Evolutionary conservation across 2,888 invertebrate species (phyloP), one percentile per base, ranked within the genome.

Genomic region (Latrodectus elegans): DNA sequence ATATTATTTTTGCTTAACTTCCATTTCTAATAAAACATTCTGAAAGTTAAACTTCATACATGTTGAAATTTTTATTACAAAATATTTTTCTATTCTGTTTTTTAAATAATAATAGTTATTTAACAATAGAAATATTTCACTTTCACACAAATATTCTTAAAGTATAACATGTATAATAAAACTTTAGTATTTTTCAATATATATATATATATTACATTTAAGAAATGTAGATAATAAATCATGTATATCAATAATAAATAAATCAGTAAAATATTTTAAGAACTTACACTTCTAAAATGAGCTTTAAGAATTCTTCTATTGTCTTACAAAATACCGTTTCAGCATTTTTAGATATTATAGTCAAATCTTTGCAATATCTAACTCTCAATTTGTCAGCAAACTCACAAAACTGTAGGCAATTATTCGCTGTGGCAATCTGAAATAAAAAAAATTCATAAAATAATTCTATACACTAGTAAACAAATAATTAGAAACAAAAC

Each of bases 341-440:
- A 0, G 94, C 94, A 89, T 93, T 93, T 89, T 94, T 93, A 91
- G 95, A 94, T 3, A 93, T 92, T 11, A 93, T 94, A 89, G 17
- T 84, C 12, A 84, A 55, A 67, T 94, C 94, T 71, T 95, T 94
- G 95, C 96, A 96, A 93, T 96, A 94, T 75, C 96, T 94, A 91
- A 96, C 94, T 92, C 96, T 96, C 93, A 97, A 95, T 92, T 96
- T 96, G 91, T 95, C 95, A 81, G 97, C 96, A 90, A 98, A 94
- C 90, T 97, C 96, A 85, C 95, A 95, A 93, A 99, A 96, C 92
- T 96, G 96, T 91, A 96, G 94, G 92, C 98, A 97, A 81, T 90
- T 90, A 77, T 90, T 90, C 9, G 90, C 89, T 11, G 90, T 89
- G 6, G 90, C 90, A 67, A 90, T 90, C 90, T 88, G 64, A 51